Base-by-base conservation (phyloP, 2,888 invertebrate species). In the Andrena dorsata region DNA sequence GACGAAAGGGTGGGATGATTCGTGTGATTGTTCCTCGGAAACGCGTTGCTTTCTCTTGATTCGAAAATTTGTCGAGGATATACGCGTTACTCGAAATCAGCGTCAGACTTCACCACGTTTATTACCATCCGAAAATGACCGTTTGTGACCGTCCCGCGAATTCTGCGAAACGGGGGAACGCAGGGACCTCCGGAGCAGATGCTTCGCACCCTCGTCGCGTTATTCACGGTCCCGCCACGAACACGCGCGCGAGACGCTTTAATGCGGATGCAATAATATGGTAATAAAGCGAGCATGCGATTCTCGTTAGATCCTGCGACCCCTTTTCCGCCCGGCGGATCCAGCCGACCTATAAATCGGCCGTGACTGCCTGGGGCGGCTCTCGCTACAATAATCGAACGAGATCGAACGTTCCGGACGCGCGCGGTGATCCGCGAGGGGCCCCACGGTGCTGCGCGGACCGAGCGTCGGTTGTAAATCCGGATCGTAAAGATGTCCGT, bases 401-500 rank as follows among this genome's bases (percentile, higher is more conserved):
- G 64, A 76, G 77, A 78, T 83, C 78, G 86, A 66, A 82, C 60
- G 60, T 26, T 49, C 71, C 58, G 63, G 20, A 4, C 49, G 16
- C 28, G n/a, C 20, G 63, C 16, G 10, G 53, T 35, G 35, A 32
- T 10, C 28, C 23, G 20, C 13, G 41, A 16, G 68, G 72, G 70
- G 35, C 49, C 26, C 28, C 32, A 49, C 10, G 30, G 23, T 23
- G 47, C 56, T 23, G 47, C 56, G 23, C 66, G 80, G 80, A 81
- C 74, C 74, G 69, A 8, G 30, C 53, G 79, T 85, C 76, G 86
- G 86, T 85, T 91, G 92, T 93, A 93, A 92, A 93, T 93, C 85
- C 80, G 58, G 89, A 83, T 92, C 93, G 90, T 93, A 93, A 93
- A 93, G 90, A 93, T 92, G 92, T 93, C 92, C 73, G 91, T 93